Evolutionary conservation across 2,113 vertebrate genomes (phyloP).

Genomic region (Syrmaticus mikado): DNA sequence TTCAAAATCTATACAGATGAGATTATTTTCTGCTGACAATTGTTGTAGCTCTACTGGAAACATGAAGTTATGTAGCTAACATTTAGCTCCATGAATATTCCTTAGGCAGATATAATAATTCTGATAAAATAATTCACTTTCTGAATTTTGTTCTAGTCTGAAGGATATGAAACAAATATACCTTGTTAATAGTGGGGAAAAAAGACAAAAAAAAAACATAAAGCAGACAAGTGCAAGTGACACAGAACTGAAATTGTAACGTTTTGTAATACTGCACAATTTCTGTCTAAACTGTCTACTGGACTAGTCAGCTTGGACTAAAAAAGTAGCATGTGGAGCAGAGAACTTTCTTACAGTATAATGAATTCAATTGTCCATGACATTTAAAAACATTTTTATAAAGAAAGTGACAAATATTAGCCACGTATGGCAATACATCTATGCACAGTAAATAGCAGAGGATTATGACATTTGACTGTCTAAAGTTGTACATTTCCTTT

Average conservation of each 20-base stretch:
- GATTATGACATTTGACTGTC: neutral
- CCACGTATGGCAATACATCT: neutral
- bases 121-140: neutral
- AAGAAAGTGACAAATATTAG: neutral
- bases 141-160: neutral
- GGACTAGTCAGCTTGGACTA: neutral
- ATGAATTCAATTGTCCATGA: neutral
- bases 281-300: neutral
- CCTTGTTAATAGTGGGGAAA: neutral
- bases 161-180: neutral
- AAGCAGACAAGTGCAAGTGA: neutral
- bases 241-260: neutral
- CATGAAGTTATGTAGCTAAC: neutral
- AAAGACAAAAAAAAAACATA: neutral
- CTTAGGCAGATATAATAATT: neutral
- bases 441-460: neutral
- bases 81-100: neutral
- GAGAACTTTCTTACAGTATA: neutral
- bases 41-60: neutral
- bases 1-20: constrained; percentile 9
- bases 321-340: neutral
- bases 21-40: neutral
- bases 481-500: neutral
- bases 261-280: neutral
- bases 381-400: neutral